Evolutionary conservation across 2,113 vertebrate species (phyloP).

Genomic region (Pachyramphus minor): DNA sequence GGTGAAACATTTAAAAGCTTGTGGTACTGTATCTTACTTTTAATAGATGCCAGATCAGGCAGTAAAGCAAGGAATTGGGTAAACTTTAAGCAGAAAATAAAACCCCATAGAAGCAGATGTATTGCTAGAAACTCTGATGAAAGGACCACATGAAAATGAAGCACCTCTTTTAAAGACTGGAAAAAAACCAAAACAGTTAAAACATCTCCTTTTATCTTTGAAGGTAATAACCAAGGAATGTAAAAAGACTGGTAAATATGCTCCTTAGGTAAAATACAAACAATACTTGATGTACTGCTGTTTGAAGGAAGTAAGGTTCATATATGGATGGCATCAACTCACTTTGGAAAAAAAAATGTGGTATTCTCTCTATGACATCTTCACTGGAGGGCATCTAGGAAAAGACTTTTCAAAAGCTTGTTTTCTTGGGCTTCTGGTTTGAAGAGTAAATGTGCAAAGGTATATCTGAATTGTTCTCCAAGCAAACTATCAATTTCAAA

Average conservation of each 20-base stretch:
- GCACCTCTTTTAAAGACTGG: neutral
- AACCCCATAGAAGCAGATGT: neutral
- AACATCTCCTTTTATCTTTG: rapidly evolving
- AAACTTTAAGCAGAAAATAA: neutral
- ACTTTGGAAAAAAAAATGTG: neutral
- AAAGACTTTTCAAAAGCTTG: neutral
- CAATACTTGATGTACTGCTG: neutral
- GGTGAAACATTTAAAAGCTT: neutral
- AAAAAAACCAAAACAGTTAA: neutral
- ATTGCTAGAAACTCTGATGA: neutral
- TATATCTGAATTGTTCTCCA: neutral
- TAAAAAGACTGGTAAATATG: neutral
- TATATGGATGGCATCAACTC: neutral
- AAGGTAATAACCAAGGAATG: neutral
- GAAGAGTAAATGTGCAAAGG: neutral
- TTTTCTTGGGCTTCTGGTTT: neutral
- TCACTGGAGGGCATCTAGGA: neutral
- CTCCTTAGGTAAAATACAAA: neutral
- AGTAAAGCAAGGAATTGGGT: neutral
- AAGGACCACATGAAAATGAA: neutral
- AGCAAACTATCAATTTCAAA: neutral
- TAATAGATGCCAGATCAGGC: neutral
- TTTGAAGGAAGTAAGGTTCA: neutral
- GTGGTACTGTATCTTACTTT: neutral
- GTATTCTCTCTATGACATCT: neutral